Conservation (phyloP, 2,113 vertebrate genomes). For the Lanius collurio region DNA sequence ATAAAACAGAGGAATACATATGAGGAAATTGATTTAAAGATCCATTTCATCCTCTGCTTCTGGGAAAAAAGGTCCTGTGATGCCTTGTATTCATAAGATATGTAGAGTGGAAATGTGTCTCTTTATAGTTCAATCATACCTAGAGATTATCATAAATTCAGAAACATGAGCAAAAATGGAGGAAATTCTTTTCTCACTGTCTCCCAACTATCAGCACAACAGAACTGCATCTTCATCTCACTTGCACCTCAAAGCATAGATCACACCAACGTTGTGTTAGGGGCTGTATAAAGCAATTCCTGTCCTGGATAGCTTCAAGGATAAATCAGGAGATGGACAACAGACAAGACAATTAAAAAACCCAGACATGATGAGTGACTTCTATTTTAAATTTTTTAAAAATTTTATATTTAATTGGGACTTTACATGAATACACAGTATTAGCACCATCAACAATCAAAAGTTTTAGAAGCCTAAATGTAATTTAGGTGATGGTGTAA, state of each 20-base stretch:
- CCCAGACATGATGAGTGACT: fast-evolving
- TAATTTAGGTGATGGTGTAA: background rate
- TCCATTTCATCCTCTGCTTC: background rate
- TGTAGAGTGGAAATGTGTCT: background rate
- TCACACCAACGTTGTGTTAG: background rate
- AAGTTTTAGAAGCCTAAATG: background rate
- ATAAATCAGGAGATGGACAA: background rate
- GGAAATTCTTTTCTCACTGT: background rate
- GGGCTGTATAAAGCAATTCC: background rate
- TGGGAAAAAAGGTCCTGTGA: background rate
- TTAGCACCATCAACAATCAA: background rate
- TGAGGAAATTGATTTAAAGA: background rate
- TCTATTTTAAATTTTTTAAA: background rate
- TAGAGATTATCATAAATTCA: background rate
- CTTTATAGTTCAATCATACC: background rate
- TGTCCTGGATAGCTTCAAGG: background rate
- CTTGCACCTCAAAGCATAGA: background rate
- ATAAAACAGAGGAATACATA: background rate
- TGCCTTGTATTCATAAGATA: background rate
- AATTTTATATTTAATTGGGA: background rate
- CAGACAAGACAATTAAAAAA: background rate
- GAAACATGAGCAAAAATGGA: background rate
- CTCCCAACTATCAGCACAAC: background rate
- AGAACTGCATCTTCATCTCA: background rate
- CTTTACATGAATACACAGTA: background rate